Base-by-base conservation (phyloP, 2,113 vertebrate genomes). In the Sinocyclocheilus grahami region DNA sequence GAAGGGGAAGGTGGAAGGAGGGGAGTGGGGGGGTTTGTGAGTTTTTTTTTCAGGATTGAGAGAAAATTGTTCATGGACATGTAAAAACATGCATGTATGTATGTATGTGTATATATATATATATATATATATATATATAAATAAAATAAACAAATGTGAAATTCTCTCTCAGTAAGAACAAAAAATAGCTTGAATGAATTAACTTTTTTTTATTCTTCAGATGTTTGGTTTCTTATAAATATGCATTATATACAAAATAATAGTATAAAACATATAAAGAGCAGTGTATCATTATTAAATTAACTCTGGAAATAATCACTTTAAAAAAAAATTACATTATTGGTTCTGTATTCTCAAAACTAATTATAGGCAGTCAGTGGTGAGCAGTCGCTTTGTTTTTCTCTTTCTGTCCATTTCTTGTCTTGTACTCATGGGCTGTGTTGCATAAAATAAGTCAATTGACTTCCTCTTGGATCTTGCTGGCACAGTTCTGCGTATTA, bases 161-260 rank as follows among this genome's bases (percentile, higher is more conserved):
- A 55, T 55, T 55, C 5, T 55, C 16, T 42, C 42, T 42, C 42
- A 42, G 6, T 42, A 55, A 55, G 53, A 55, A 55, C 14, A 55
- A 5, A 82, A 11, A 42, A 88, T 39, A 93, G 86, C 91, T 89
- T 89, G 89, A 91, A 90, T 83, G 86, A 94, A 88, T 89, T 86
- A 86, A 87, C 60, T 48, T 88, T 89, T 96, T 55, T 97, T 96
- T 98, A 98, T 97, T 98, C 94, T 96, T 97, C 96, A 97, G 96
- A 94, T 91, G 93, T 95, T 97, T 97, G 93, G 96, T 95, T 83
- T 96, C 96, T 97, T 98, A 99, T 99, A 99, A 99, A 99, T 99
- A 99, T 97, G 97, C 97, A 97, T 97, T 97, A 99, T 99, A 99
- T 99, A 99, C 97, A 99, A 99, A 99, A 99, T 97, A 99, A 99